These are phyloP conservation scores for Neomorphus geoffroyi DNA, from an alignment of 2,797 vertebrate species.

Conservation along the genomic window DNA sequence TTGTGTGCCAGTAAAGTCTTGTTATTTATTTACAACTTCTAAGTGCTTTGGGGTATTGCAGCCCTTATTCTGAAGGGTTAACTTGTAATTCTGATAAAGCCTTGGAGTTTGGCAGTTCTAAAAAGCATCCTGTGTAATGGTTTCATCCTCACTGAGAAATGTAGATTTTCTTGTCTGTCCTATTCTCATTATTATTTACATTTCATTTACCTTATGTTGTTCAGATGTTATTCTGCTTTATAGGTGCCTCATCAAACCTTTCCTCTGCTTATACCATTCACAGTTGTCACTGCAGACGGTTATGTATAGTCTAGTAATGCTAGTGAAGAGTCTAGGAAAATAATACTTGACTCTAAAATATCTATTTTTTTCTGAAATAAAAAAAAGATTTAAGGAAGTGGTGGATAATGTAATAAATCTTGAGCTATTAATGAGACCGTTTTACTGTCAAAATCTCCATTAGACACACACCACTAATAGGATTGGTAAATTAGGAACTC, in stretches of 20 bases:
- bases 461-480: conserved; percentile 23
- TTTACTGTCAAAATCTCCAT: conserved; percentile 54
- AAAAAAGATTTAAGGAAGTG: conserved; percentile 20
- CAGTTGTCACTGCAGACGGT: background rate
- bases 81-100: background rate
- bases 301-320: background rate
- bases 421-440: conserved; percentile 6
- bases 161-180: background rate
- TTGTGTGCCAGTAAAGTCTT: background rate
- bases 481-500: conserved; percentile 13
- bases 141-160: background rate
- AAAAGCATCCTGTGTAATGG: background rate
- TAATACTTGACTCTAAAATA: background rate
- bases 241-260: background rate
- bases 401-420: conserved; percentile 64
- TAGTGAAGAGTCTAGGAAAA: conserved; percentile 62
- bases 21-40: background rate
- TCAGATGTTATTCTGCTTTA: background rate
- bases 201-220: accelerated
- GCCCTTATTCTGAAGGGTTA: background rate
- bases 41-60: background rate
- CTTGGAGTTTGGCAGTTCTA: background rate
- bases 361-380: background rate
- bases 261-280: background rate
- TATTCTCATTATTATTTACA: background rate